phyloP scores from a whole-genome alignment of 2,888 invertebrate genomes.

The Cephus runcator region DNA sequence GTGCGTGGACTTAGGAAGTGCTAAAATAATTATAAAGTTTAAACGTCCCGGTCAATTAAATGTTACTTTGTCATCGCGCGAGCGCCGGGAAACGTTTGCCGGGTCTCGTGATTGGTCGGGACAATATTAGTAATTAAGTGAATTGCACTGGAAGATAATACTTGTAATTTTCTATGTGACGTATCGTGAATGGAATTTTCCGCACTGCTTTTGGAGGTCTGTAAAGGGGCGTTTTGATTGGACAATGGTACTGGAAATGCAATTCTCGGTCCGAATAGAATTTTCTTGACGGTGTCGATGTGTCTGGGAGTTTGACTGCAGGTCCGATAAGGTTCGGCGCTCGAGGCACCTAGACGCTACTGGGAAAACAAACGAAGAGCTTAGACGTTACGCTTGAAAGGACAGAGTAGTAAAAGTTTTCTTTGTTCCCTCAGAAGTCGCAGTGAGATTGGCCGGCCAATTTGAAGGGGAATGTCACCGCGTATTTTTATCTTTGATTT shows the following conservation, averaged over 20 bases:
- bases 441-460: not conserved
- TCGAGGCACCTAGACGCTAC: not conserved
- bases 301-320: not conserved
- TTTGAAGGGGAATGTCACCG: not conserved
- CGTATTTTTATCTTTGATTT: not conserved
- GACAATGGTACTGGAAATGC: not conserved
- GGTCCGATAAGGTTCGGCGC: not conserved
- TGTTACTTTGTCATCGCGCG: not conserved
- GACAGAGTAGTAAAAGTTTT: not conserved
- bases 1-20: not conserved
- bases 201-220: not conserved
- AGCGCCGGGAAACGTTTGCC: not conserved
- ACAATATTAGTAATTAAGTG: not conserved
- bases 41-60: not conserved
- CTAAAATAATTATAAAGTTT: not conserved
- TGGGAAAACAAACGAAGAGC: not conserved
- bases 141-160: not conserved
- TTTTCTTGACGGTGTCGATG: not conserved
- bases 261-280: not conserved
- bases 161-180: not conserved
- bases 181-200: not conserved
- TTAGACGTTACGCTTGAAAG: not conserved
- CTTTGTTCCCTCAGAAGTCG: not conserved
- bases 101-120: not conserved
- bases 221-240: not conserved